A percentile compares a stretch with the other conserved stretches of the same genome.
These are phyloP conservation scores for Rhadina sibilatrix DNA, from an alignment of 2,113 vertebrate species.

Conservation along the genomic window DNA sequence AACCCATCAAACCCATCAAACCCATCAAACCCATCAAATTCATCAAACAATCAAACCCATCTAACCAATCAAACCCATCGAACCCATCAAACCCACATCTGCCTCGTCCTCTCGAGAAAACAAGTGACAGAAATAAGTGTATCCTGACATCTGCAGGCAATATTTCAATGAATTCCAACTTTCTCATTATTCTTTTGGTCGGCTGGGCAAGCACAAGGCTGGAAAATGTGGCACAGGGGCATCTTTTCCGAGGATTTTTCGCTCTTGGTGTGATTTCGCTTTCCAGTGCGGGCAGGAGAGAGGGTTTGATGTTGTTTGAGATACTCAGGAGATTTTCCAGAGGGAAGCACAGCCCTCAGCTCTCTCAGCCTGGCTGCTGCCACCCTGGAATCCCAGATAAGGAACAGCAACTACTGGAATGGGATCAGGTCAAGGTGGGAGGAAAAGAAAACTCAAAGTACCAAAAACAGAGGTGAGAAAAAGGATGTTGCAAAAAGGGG, in stretches of 20 bases:
- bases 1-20: accelerated
- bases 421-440: neutral
- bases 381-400: neutral
- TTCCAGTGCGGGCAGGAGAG: neutral
- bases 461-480: neutral
- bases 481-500: neutral
- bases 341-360: neutral
- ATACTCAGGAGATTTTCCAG: neutral
- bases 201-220: neutral
- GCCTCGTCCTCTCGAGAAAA: neutral
- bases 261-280: accelerated
- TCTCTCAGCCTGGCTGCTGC: neutral
- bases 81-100: neutral
- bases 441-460: neutral
- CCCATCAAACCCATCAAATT: accelerated
- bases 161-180: neutral
- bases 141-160: neutral
- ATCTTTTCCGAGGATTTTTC: neutral
- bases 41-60: neutral
- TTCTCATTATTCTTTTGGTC: neutral
- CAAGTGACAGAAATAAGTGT: neutral
- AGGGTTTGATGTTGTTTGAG: neutral
- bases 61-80: neutral
- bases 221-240: neutral
- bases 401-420: neutral